Evolutionary conservation across 92 coral and sea anemone genomes (phyloP).

Genomic region (Pocillopora grandis): DNA sequence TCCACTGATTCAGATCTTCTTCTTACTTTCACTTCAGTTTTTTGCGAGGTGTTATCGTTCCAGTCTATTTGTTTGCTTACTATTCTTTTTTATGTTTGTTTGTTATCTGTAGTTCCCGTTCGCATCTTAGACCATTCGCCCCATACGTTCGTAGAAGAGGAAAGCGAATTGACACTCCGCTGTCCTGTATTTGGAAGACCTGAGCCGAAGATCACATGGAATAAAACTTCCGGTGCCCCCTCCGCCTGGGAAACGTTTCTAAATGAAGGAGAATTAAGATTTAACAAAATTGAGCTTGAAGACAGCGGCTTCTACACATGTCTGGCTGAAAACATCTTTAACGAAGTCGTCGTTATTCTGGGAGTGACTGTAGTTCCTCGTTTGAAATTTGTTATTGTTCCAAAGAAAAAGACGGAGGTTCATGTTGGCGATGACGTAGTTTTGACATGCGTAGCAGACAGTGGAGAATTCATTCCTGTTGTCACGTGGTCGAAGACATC

Average conservation of each 20-base stretch:
- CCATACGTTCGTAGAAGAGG: conserved; percentile 32
- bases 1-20: too few relatives aligned
- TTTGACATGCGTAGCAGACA: conserved; percentile 51
- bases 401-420: conserved; percentile 16
- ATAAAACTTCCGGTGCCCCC: not conserved
- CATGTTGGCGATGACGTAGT: conserved; percentile 33
- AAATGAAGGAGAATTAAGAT: not conserved
- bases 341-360: conserved; percentile 35
- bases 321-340: conserved; percentile 49
- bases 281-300: conserved; percentile 1
- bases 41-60: too few relatives aligned
- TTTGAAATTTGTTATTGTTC: conserved; percentile 37
- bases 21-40: too few relatives aligned
- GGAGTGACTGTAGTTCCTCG: conserved; percentile 45
- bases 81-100: not conserved
- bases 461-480: conserved; percentile 20
- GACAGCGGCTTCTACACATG: conserved; percentile 59
- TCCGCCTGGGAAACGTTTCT: not conserved
- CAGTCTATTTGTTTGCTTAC: not conserved
- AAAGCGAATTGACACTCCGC: conserved; percentile 20
- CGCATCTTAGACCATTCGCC: conserved; percentile 19
- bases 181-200: conserved; percentile 61
- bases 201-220: conserved; percentile 55
- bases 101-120: conserved; percentile 40
- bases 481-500: conserved; percentile 56